Evolutionary conservation across 2,113 vertebrate species (phyloP), one percentile per base, ranked within the genome.

Genomic region (Microcebus lehilahytsara): DNA sequence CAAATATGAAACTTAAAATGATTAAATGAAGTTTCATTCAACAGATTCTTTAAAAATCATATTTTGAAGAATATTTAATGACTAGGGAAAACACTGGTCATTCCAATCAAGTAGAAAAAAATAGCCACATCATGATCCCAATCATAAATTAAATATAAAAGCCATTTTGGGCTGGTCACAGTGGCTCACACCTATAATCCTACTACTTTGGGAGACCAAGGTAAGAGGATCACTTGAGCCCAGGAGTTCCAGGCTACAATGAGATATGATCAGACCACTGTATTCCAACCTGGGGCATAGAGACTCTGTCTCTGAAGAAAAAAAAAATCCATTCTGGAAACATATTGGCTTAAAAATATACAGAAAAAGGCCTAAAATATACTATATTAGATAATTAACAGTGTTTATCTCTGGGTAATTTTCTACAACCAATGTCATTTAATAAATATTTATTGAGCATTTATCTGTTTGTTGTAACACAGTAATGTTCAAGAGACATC

Each of bases 381-480:
- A 81, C 20, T 12, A 53, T 62, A 74, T 9, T 79, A 90, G 93
- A 51, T 88, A 72, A 93, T 62, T 56, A 95, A 94, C 3, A 81
- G 37, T 90, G 20, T 67, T 96, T 87, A 83, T 46, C 46, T 83
- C 30, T 40, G 30, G 2, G 23, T 74, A 90, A 87, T 58, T 94
- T 97, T 89, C 30, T 95, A 89, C 25, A 69, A 88, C 46, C 67
- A 95, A 85, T 62, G 16, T 69, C n/a, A 95, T 84, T 91, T 16
- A 93, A 80, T 12, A 91, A 86, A 89, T 88, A 94, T 71, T 85
- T 91, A 90, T 11, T 91, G 69, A 96, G 64, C 46, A 94, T 49
- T 12, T 92, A 9, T 51, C 66, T 95, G 84, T 58, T 84, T 95
- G 84, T 58, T 84, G 72, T 1, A 46, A 6, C 27, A 69, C 34